Evolutionary conservation across 2,888 invertebrate species (phyloP), one percentile per base, ranked within the genome.

Genomic region (Odontocerum albicorne): DNA sequence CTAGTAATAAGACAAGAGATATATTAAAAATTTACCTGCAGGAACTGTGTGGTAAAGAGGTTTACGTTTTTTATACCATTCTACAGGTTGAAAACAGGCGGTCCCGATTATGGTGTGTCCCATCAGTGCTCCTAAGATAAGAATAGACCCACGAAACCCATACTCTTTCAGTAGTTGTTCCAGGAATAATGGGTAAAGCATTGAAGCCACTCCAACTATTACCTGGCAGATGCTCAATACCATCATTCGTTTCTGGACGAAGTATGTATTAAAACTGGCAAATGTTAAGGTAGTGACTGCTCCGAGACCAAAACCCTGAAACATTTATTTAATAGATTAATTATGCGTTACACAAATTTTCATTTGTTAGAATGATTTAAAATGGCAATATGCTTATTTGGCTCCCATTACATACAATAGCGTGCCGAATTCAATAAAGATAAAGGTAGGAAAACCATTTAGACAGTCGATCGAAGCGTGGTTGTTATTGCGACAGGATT

Each of bases 181-280:
- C 4, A 82, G 67, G 0, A 82, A 60, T 42, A 78, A 75, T 1
- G 86, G 86, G 67, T 81, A 83, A 60, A 77, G 72, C 65, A 86
- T 85, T 6, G 79, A 68, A 10, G 80, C 70, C 0, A 80, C 65
- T 2, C 82, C 83, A 65, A 85, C 80, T 1, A 80, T 64, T 0
- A 82, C 80, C 67, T 87, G 86, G 35, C 82, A 76, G 1, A 78
- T 66, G 49, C 84, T 82, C 82, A 85, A 83, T 1, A 84, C 79
- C 56, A 80, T 75, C 0, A 82, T 81, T 63, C 85, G 74, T 64
- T 74, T 82, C 55, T 71, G 76, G 7, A 80, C 73, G 62, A 84
- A 87, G 64, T 84, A 86, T 32, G 75, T 71, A 62, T 86, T 86
- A 45, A 87, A 73, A 1, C 81, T 80, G 1, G 85, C 79, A 63